Base-by-base conservation (phyloP, 2,888 invertebrate genomes). In the Philonicus albiceps region DNA sequence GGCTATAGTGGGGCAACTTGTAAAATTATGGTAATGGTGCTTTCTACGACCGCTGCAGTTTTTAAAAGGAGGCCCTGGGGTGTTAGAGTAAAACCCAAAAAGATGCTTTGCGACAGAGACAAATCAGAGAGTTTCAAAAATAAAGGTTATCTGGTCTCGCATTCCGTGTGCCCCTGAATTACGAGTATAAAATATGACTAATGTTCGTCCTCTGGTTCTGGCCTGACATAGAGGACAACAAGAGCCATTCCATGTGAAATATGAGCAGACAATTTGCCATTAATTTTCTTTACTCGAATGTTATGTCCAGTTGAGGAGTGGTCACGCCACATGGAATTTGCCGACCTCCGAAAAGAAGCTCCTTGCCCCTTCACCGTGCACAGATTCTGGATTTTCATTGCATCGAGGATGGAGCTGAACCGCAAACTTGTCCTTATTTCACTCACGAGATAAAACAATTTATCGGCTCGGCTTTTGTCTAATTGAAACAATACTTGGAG, bases 401-500 rank as follows among this genome's bases (percentile, higher is more conserved):
- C 81, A 81, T 31, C 34, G 13, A 37, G 34, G 8, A 81, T 22
- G 34, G n/a, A 55, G 55, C 55, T 55, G 37, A 81, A 64, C 55
- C 49, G 64, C 64, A 81, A 81, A 81, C 34, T 81, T 81, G 55
- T 55, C 81, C 55, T 34, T 81, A 34, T 64, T 81, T 81, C 81
- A 81, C 81, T 81, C 55, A 81, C 64, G 81, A 81, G 55, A 81
- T 81, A 81, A 81, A 81, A 81, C 81, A 81, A 81, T 81, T 81
- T 81, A 81, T 81, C 55, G 55, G 81, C 19, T 34, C 64, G 30
- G 55, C 81, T 81, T 81, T 81, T 81, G 81, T 81, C 81, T 81
- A 81, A 81, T 81, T 81, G 81, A 64, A 81, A 81, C 81, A 81
- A 81, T 81, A 49, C 81, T 81, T 81, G 55, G 81, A 81, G 55